Evolutionary conservation across 2,113 vertebrate genomes (phyloP).

Genomic region (Neodon shergylaensis): DNA sequence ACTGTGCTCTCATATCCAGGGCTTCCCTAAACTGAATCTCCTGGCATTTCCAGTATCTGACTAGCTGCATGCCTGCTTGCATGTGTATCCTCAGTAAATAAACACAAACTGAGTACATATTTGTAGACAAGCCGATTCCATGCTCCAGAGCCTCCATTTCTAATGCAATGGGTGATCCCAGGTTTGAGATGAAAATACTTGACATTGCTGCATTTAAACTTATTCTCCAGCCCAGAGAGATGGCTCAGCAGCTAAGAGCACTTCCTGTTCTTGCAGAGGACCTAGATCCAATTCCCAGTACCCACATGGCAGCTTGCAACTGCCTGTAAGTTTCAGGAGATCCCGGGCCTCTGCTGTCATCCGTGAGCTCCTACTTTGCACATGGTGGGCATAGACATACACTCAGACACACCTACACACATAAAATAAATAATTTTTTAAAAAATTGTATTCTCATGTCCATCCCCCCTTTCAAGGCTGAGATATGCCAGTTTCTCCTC

Average conservation of each 20-base stretch:
- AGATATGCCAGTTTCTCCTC: not conserved
- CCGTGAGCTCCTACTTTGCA: not conserved
- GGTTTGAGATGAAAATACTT: not conserved
- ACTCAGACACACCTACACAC: too few relatives aligned
- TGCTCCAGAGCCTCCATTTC: not conserved
- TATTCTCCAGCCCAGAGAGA: not conserved
- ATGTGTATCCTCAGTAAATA: not conserved
- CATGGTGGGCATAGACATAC: too few relatives aligned
- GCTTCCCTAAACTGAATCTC: not conserved
- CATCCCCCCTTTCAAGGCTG: not conserved
- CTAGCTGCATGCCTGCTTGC: not conserved
- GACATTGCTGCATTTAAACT: not conserved
- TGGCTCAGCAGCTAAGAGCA: not conserved
- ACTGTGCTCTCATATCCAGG: not conserved
- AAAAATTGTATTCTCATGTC: not conserved
- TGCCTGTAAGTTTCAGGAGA: not conserved
- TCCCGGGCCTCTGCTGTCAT: too few relatives aligned
- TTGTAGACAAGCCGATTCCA: not conserved
- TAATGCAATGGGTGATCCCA: not conserved
- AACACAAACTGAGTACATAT: not conserved
- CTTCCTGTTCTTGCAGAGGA: not conserved
- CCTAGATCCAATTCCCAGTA: too few relatives aligned
- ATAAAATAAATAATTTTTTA: too few relatives aligned
- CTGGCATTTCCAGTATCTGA: not conserved
- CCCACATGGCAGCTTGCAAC: not conserved